phyloP scores from a whole-genome alignment of 53 echinoderm and acorn worm species.

The Astropecten irregularis region DNA sequence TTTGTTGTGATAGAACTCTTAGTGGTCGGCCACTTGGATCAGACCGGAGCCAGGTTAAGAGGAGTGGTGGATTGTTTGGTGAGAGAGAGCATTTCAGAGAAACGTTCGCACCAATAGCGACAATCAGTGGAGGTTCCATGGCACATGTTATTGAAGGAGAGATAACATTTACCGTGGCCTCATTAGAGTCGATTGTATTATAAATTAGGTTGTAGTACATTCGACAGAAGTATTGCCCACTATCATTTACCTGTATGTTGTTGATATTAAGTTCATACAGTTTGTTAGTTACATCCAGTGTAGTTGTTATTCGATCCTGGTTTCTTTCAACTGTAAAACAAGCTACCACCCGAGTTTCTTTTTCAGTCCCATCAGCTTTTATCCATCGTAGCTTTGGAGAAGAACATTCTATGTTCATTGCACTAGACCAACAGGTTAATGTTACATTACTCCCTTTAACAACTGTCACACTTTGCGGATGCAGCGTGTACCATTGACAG shows the following conservation, averaged over 20 bases:
- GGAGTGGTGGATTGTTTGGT: background rate
- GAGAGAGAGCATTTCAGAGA: background rate
- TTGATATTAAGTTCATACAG: background rate
- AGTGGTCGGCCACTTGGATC: background rate
- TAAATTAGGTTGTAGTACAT: background rate
- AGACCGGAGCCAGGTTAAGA: background rate
- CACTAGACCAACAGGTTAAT: background rate
- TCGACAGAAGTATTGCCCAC: conserved; percentile 14
- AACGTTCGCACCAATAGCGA: background rate
- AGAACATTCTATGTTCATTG: background rate
- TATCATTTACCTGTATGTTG: background rate
- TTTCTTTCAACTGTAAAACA: background rate
- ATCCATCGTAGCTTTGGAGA: background rate
- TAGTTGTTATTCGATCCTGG: background rate
- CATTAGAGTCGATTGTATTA: background rate
- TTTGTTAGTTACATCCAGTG: background rate
- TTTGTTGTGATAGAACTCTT: background rate
- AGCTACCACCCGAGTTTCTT: too few relatives aligned
- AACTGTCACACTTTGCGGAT: background rate
- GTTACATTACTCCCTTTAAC: background rate
- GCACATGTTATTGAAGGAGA: background rate
- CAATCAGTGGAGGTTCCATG: too few relatives aligned
- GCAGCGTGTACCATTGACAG: too few relatives aligned
- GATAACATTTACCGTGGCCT: background rate
- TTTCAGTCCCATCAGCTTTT: too few relatives aligned